Base-by-base conservation (phyloP, 2,113 vertebrate species). In the Axis porcinus region DNA sequence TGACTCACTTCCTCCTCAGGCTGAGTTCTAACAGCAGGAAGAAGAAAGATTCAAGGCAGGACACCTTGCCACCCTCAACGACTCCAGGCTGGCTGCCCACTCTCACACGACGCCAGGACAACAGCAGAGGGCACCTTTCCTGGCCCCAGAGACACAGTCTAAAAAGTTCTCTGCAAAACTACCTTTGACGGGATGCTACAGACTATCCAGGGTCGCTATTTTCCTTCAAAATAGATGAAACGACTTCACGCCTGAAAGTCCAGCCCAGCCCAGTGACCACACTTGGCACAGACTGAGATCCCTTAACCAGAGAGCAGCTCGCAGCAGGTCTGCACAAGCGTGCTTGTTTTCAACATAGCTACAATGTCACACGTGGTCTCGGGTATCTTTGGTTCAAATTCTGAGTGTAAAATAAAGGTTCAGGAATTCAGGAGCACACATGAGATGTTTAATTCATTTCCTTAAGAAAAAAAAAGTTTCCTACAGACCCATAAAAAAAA, bases 401-500 rank as follows among this genome's bases (percentile, higher is more conserved):
- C 85, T 94, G 67, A 95, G 82, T 76, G 23, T 92, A 94, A 96
- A 94, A 78, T 96, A 92, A 64, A 64, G n/a, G n/a, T 50, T 96
- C 92, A 97, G 55, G 95, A 94, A 85, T 86, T 89, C 67, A 97
- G 16, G 25, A 86, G 45, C 30, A 89, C 95, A 90, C 74, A 76
- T 55, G 17, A 25, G 45, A 54, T 43, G 36, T 94, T 93, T 97
- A 87, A 84, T 79, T 95, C 27, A 93, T 85, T 96, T 93, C 45
- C 23, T 92, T 89, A 52, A 33, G 94, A 86, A 94, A 50, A 70
- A 91, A 84, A 78, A 45, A 45, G 23, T 92, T 95, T 97, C 45
- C 86, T 76, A 87, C 0, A 91, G 50, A 81, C 7, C 84, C 21
- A 94, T 33, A 54, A 25, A 54, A 70, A 74, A 93, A 82, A 52